Evolutionary conservation across 2,888 invertebrate species (phyloP).

Genomic region (Sylvicola fuscatus): DNA sequence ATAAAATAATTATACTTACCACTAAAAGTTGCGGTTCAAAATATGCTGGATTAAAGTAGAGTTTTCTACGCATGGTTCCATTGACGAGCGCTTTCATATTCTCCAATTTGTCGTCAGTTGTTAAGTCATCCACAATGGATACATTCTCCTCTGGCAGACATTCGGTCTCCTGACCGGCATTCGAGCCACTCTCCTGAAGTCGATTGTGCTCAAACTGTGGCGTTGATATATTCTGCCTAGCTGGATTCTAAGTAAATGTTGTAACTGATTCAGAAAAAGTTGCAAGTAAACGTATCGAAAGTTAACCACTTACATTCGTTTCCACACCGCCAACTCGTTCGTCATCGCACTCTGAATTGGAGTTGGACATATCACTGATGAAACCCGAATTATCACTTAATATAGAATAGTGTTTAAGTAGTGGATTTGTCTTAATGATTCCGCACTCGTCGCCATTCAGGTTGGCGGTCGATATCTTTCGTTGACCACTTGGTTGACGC

Average conservation of each 20-base stretch:
- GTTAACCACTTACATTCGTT: slow-evolving; percentile 17
- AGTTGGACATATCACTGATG: slow-evolving; percentile 35
- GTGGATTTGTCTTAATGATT: slow-evolving; percentile 59
- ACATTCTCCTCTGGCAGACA: slow-evolving; percentile 67
- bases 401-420: slow-evolving; percentile 40
- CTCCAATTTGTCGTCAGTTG: slow-evolving; percentile 40
- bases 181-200: background rate
- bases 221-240: too few relatives aligned
- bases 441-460: slow-evolving; percentile 36
- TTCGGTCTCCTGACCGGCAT: slow-evolving; percentile 30
- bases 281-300: background rate
- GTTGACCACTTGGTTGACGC: slow-evolving; percentile 21
- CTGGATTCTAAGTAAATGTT: too few relatives aligned
- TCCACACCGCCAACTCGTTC: slow-evolving; percentile 9
- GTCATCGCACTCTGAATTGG: slow-evolving; percentile 41
- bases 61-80: slow-evolving; percentile 52
- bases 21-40: slow-evolving; percentile 70
- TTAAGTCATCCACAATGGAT: slow-evolving; percentile 59
- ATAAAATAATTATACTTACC: slow-evolving; percentile 29
- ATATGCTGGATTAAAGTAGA: slow-evolving; percentile 81
- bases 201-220: slow-evolving; percentile 15
- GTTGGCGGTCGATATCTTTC: slow-evolving; percentile 18
- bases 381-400: slow-evolving; percentile 28
- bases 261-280: too few relatives aligned
- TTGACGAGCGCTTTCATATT: slow-evolving; percentile 37